phyloP scores from a whole-genome alignment of 2,888 invertebrate species.

The Morpho helenor region DNA sequence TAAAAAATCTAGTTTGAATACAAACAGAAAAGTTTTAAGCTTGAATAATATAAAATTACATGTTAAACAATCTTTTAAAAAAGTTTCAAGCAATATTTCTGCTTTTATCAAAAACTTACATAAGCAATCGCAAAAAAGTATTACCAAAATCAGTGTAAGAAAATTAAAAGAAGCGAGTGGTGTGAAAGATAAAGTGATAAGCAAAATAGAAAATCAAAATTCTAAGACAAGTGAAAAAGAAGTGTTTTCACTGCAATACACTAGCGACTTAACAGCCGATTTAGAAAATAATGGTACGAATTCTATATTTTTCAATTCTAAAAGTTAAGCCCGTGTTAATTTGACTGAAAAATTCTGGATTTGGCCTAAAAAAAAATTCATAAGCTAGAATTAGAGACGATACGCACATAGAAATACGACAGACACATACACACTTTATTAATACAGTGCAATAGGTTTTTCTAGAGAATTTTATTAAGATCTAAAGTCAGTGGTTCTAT shows the following conservation, averaged over 20 bases:
- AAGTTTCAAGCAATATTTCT: slow-evolving; percentile 5
- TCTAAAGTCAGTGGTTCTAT: too few species aligned
- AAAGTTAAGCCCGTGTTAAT: too few species aligned
- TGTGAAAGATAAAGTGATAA: not conserved
- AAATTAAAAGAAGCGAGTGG: not conserved
- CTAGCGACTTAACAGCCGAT: not conserved
- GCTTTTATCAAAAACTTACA: slow-evolving; percentile 4
- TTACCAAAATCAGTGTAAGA: not conserved
- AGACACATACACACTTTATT: too few species aligned
- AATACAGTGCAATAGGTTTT: too few species aligned
- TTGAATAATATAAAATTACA: slow-evolving; percentile 2
- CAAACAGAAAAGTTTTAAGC: not conserved
- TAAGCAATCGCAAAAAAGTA: not conserved
- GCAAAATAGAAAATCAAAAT: slow-evolving; percentile 1
- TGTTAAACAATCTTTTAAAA: slow-evolving; percentile 9
- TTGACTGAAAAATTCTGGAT: too few species aligned
- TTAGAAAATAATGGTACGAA: not conserved
- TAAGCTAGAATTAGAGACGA: too few species aligned
- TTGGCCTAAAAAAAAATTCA: too few species aligned
- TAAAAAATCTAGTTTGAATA: not conserved
- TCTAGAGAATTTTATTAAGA: too few species aligned
- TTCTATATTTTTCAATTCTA: not conserved
- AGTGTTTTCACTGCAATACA: slow-evolving; percentile 12
- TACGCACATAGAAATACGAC: too few species aligned
- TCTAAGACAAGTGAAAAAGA: slow-evolving; percentile 12